Base-by-base conservation (phyloP, 1,140 invertebrate species). In the Phenacoccus solenopsis region DNA sequence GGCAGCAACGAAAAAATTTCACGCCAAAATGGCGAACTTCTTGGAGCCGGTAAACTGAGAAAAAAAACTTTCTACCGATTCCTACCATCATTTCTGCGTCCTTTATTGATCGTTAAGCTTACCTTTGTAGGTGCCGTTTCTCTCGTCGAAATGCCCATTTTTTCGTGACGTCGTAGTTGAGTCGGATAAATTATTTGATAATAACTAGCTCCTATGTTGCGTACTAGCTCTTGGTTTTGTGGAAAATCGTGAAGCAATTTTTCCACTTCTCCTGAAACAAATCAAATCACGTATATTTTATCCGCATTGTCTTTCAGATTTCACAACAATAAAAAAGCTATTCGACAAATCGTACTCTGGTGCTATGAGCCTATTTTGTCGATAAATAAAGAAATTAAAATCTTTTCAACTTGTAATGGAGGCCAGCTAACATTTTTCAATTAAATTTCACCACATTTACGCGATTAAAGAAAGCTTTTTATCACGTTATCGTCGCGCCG, bases 141-240 rank as follows among this genome's bases (percentile, higher is more conserved):
- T 78, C 90, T 84, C 71, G 90, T 93, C 73, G 90, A 94, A 78
- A 95, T 94, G 76, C 92, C 92, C 88, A 94, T 91, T 83, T 94
- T 94, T 82, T 94, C 90, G 84, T 94, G 91, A 81, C 94, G 90
- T 71, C 92, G 87, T 77, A 94, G 83, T 83, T 95, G 93, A 74
- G 94, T 90, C 70, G 93, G 93, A 83, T 94, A 95, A 75, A 94
- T 94, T 79, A 96, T 94, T 81, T 95, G 91, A 82, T 94, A 95
- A 79, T 88, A 93, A 79, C 93, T 88, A 64, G 87, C 85, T 73
- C 90, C 91, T 79, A 95, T 93, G 80, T 90, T 93, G 72, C 86
- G 84, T 74, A 95, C 90, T 82, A 96, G 82, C 79, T 94, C 89
- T 80, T 93, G 90, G 80, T 96, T 96, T 79, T 94, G 91, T 76